Percentiles rank a stretch among this genome's conserved stretches.
Conservation (phyloP, 2,797 vertebrate species). For the Scleropages formosus region DNA sequence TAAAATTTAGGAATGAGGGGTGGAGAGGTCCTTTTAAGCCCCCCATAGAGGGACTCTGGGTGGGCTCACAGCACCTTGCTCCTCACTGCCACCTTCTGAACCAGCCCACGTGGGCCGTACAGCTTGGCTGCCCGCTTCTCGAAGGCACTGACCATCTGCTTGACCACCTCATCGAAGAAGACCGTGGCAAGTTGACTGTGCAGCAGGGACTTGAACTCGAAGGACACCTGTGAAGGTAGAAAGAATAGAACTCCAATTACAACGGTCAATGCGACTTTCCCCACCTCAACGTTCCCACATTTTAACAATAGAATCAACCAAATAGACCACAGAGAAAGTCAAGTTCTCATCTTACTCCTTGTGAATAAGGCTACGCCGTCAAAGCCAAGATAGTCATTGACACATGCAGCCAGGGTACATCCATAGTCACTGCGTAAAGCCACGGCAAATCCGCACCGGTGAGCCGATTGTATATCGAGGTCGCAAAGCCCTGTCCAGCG, state of each 20-base stretch:
- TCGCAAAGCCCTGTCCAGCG: conserved; percentile 29
- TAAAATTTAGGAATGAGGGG: neutral
- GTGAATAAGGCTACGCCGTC: neutral
- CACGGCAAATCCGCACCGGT: conserved; percentile 5
- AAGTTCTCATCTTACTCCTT: too few species aligned
- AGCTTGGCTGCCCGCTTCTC: conserved; percentile 61
- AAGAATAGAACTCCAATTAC: neutral
- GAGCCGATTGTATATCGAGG: conserved; percentile 40
- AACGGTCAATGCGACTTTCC: neutral
- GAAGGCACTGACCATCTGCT: conserved; percentile 75
- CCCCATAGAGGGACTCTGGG: neutral
- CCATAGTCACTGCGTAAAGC: neutral
- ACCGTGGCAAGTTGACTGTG: conserved; percentile 71
- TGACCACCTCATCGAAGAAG: conserved; percentile 76
- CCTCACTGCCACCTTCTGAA: conserved; percentile 33
- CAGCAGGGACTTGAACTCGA: conserved; percentile 75
- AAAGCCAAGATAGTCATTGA: neutral
- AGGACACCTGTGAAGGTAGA: conserved; percentile 64
- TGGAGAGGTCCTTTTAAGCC: neutral
- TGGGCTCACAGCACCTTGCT: conserved; percentile 38
- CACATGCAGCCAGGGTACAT: neutral
- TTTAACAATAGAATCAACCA: neutral
- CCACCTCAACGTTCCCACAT: neutral
- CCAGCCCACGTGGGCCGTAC: conserved; percentile 41
- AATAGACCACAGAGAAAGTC: neutral